Conservation (phyloP, 2,797 vertebrate species). For the Sebastes ruberrimus region DNA sequence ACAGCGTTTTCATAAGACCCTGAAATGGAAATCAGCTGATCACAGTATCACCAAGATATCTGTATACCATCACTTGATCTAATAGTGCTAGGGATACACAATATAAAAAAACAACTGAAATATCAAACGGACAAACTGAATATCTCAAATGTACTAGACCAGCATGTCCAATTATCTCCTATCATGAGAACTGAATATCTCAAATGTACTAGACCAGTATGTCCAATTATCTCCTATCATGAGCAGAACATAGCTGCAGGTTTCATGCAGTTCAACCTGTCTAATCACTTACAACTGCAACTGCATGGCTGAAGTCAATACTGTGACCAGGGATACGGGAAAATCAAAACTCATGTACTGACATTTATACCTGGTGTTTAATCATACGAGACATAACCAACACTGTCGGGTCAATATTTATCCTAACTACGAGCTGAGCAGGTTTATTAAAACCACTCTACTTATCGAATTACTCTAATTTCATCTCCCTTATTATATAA, state of each 20-base stretch:
- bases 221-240: slow-evolving; percentile 15
- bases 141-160: neutral
- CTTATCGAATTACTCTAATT: neutral
- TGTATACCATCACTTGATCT: too few relatives aligned
- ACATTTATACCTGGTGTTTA: neutral
- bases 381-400: neutral
- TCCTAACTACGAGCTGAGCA: neutral
- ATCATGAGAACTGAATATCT: neutral
- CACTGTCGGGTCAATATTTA: neutral
- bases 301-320: neutral
- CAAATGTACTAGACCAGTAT: neutral
- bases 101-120: too few relatives aligned
- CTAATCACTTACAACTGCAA: neutral
- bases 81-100: too few relatives aligned
- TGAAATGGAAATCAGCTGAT: neutral
- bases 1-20: too few relatives aligned
- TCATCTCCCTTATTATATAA: neutral
- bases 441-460: neutral
- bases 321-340: neutral
- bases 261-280: neutral
- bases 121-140: neutral
- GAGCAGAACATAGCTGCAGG: neutral
- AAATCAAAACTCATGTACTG: neutral
- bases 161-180: too few relatives aligned
- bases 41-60: too few relatives aligned